Evolutionary conservation across 92 coral and sea anemone genomes (phyloP), one percentile per base, ranked within the genome.

Genomic region (Meandrina meandrites): DNA sequence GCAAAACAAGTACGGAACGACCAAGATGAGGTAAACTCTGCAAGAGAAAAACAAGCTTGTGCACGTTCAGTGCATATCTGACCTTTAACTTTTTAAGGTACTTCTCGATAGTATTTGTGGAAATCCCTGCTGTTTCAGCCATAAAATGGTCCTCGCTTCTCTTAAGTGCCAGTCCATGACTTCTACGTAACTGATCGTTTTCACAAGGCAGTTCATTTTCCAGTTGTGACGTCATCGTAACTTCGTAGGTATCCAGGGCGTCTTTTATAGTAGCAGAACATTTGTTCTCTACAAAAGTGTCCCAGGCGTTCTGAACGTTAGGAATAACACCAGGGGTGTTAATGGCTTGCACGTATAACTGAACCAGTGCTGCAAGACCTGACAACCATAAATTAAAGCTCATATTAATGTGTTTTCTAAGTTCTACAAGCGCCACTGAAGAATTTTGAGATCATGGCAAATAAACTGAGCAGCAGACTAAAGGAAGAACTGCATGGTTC

Each of bases 281-380:
- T 37, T 91, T 91, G 64, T 56, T 31, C 51, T 85, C 86, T 19
- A 91, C 84, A 81, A 88, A 94, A 9, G 91, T 67, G n/a, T 89
- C 91, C 96, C 96, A 94, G 66, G 94, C 92, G 35, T 85, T 91
- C 86, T 91, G 90, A 30, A 94, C 80, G 31, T 91, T 92, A 12
- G 96, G 94, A 30, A 94, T 89, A 6, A 93, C 90, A 37, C 91
- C 92, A 4, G 96, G 96, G 22, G 84, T 88, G 86, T 94, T 94
- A 76, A 91, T 86, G 5, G 96, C 93, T 1, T 84, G 62, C 47
- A 94, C 93, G 74, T 94, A 94, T n/a, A 86, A 66, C 30, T 94
- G 88, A 22, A 91, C 92, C 84, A 94, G 83, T 13, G 93, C 84
- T 40, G 93, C 96, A 3, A 94, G 90, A 27, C 91, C 93, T 91